Percentiles rank a stretch among this genome's conserved stretches.
phyloP scores from a whole-genome alignment of 2,113 vertebrate species.

The Campylorhamphus procurvoides region DNA sequence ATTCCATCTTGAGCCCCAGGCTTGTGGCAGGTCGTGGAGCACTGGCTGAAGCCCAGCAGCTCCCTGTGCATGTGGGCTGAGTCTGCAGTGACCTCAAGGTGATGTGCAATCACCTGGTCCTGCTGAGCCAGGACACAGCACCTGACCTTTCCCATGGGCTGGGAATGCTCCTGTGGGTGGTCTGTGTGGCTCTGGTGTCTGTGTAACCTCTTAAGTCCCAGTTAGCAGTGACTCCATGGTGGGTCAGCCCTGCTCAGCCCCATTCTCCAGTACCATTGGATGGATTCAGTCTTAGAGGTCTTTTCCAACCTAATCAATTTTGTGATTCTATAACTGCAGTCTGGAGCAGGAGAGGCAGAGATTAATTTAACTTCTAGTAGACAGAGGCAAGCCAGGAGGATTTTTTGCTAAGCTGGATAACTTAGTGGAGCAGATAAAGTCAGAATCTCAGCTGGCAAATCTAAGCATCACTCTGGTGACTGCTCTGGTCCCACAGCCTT shows the following conservation, averaged over 20 bases:
- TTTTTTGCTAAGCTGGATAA: not conserved
- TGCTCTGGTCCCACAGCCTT: not conserved
- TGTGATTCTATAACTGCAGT: not conserved
- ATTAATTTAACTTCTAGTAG: not conserved
- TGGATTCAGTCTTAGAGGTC: not conserved
- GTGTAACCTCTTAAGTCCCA: not conserved
- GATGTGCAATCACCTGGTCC: not conserved
- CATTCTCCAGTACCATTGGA: not conserved
- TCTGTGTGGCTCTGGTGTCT: not conserved
- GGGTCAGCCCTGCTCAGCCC: not conserved
- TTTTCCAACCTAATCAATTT: not conserved
- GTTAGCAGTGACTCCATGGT: not conserved
- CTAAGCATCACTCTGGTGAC: not conserved
- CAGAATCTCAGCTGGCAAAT: not conserved
- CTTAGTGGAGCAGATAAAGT: not conserved
- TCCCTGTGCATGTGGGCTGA: not conserved
- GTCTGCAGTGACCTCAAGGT: not conserved
- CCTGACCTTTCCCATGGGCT: not conserved
- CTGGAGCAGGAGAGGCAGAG: not conserved
- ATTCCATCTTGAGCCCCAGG: not conserved
- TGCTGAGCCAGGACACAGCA: not conserved
- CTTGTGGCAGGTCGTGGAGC: not conserved
- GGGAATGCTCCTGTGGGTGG: not conserved
- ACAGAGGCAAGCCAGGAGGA: not conserved
- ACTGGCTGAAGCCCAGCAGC: not conserved